Percentiles rank a stretch among this genome's conserved stretches.
These are phyloP conservation scores for Dryobotodes eremita DNA, from an alignment of 2,888 invertebrate genomes.

Conservation along the genomic window DNA sequence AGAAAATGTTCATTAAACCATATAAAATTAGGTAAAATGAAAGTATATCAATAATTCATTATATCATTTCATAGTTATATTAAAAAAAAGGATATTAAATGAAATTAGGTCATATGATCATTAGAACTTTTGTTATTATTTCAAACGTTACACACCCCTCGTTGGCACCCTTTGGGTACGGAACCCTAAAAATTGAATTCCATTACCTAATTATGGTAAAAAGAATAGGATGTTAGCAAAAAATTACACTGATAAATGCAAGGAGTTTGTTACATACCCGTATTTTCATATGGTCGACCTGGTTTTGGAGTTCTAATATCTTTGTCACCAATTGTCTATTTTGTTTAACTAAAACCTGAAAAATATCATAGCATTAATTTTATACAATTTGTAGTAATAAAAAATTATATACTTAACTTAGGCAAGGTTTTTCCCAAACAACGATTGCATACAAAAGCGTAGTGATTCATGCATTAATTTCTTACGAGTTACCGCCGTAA, in stretches of 20 bases:
- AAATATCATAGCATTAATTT: not conserved
- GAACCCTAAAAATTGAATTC: not conserved
- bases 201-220: not conserved
- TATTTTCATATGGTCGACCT: constrained; percentile 74
- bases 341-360: constrained; percentile 63
- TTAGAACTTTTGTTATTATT: no score
- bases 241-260: not conserved
- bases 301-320: constrained; percentile 76
- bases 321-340: constrained; percentile 72
- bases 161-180: not conserved
- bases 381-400: not conserved
- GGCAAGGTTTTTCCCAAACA: not conserved
- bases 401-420: not conserved
- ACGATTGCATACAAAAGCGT: not conserved
- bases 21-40: no score
- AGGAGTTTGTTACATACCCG: constrained; percentile 62
- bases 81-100: no score
- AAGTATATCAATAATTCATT: no score
- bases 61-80: no score
- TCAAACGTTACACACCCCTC: not conserved
- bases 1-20: no score
- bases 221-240: not conserved
- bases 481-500: no score
- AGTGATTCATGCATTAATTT: not conserved
- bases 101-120: no score